Base-by-base conservation (phyloP, 1,140 invertebrate species). In the Eueides isabella region DNA sequence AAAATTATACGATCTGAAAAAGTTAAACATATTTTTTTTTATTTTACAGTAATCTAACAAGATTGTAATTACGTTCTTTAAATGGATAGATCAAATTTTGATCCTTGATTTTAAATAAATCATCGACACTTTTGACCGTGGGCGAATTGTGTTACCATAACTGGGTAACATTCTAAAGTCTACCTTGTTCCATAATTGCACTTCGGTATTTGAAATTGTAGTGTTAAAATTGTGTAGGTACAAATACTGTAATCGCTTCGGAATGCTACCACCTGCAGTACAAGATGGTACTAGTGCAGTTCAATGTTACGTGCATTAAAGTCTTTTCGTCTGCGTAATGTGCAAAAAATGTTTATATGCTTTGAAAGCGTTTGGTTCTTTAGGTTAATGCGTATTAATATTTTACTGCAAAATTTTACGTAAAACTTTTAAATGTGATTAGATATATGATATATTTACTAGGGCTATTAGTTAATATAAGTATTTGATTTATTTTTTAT, bases 51-150 rank as follows among this genome's bases (percentile, higher is more conserved):
- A 44, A 44, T 7, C n/a, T 19, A 16, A 44, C 41, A 2, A 44
- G 7, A 44, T 6, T 19, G n/a, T 19, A 9, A 19, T 44, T 41
- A n/a, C 11, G 38, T 16, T 44, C 23, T 26, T 23, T 31, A 30
- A 31, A 41, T 11, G 28, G 35, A 71, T 72, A 85, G 78, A 82
- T 79, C 76, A 85, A n/a, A 82, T 79, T 76, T 78, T 80, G 80
- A 86, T 86, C 85, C 83, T 88, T 87, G 85, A 81, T 88, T 90
- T 85, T 85, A 84, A 83, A 86, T 87, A 91, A 87, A 90, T 89
- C 85, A 85, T 85, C 81, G 76, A 77, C 80, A 79, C 80, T 62
- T 86, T 88, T 75, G 77, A 85, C 83, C 81, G 89, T 91, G 84
- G 89, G 89, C 82, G 85, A 86, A 86, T 83, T 87, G 85, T 85